Base-by-base conservation (phyloP, 2,888 invertebrate species). In the Cheilosia variabilis region DNA sequence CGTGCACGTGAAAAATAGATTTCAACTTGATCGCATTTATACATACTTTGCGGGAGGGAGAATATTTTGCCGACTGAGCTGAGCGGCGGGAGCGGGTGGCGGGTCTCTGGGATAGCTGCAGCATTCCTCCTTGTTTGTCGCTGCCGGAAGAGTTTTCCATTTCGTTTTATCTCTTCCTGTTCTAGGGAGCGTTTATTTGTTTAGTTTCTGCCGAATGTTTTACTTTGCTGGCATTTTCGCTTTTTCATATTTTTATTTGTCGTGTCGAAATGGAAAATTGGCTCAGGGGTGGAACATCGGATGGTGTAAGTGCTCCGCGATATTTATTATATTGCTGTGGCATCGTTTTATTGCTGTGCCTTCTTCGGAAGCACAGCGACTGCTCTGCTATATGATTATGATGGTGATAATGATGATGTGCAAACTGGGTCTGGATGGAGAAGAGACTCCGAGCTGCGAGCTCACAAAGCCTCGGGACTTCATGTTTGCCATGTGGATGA, bases 21-120 rank as follows among this genome's bases (percentile, higher is more conserved):
- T 86, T 81, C 86, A 86, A 81, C 81, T 86, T 86, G 76, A 86
- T 86, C 80, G 63, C 86, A 86, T 81, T 86, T 80, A 57, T 72
- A 69, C 45, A 17, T 47, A 17, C 76, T 81, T 76, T 81, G 66
- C 66, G 76, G 52, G 24, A 2, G 7, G 5, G 27, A 31, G 62
- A 62, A 69, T 55, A 63, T 80, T 68, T 62, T 50, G 10, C 57
- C 71, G 57, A 63, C 78, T 50, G 62, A 71, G 78, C 55, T 68
- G 34, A 31, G 31, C 31, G 27, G 6, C 27, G 27, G 27, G 27
- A 27, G 0, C 27, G 27, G 27, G 27, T 13, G 17, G 1, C 27
- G 27, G 27, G 27, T 13, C 19, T 17, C 37, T 55, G 31, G 13
- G 37, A 31, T 63, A 45, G 52, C 52, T 53, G 6, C 5, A 24